Percentiles rank a stretch among this genome's conserved stretches.
Conservation (phyloP, 2,888 invertebrate genomes). For the Urechis unicinctus region DNA sequence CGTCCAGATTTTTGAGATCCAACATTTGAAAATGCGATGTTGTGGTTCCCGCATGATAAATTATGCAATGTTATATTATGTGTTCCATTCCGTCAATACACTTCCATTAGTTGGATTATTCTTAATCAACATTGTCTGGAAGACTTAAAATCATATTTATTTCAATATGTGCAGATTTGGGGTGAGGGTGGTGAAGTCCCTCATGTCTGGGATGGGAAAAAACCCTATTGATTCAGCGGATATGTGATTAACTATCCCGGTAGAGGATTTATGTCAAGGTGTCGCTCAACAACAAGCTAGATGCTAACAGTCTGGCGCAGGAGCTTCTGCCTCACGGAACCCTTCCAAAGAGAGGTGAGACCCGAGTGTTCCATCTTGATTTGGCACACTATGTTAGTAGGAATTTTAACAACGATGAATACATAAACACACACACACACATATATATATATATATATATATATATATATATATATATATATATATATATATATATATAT, state of each 20-base stretch:
- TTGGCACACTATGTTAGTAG: conserved; percentile 27
- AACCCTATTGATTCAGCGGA: conserved; percentile 25
- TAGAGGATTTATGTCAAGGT: conserved; percentile 11
- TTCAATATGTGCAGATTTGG: conserved; percentile 25
- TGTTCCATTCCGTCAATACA: too few relatives aligned
- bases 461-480: too few relatives aligned
- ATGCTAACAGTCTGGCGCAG: conserved; percentile 5
- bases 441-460: too few relatives aligned
- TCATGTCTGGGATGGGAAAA: conserved; percentile 35
- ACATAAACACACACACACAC: too few relatives aligned
- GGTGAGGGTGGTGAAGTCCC: conserved; percentile 30
- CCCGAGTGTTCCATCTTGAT: conserved; percentile 31
- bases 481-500: too few relatives aligned
- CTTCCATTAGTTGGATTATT: too few relatives aligned
- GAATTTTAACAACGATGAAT: neutral
- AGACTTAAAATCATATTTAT: too few relatives aligned
- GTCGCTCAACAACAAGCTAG: conserved; percentile 8
- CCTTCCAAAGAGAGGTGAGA: conserved; percentile 6
- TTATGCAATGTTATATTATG: too few relatives aligned
- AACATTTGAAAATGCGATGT: too few relatives aligned
- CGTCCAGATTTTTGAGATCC: too few relatives aligned
- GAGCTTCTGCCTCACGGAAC: conserved; percentile 3
- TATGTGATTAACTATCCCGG: conserved; percentile 17
- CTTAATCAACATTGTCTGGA: too few relatives aligned
- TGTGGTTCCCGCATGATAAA: too few relatives aligned